Conservation (phyloP, 2,113 vertebrate genomes). For the Aphelocoma coerulescens region DNA sequence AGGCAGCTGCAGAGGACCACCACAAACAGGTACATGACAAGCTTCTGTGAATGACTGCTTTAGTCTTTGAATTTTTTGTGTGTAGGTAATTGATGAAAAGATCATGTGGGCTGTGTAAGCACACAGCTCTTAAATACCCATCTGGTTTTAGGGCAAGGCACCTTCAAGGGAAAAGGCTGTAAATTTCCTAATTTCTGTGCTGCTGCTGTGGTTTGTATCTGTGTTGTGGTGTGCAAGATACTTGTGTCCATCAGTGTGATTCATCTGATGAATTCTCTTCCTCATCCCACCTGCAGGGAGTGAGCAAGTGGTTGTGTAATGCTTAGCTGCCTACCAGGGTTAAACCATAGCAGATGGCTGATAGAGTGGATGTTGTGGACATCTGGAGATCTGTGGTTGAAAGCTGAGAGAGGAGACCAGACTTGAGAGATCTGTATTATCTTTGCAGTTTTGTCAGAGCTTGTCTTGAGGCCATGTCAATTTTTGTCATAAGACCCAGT, state of each 20-base stretch:
- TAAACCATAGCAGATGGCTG: background rate
- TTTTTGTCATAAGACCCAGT: background rate
- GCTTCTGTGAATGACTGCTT: background rate
- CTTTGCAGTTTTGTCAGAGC: background rate
- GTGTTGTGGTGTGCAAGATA: background rate
- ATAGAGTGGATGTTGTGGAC: background rate
- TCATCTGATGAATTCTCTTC: background rate
- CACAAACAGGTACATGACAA: slow-evolving; percentile 77
- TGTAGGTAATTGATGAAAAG: background rate
- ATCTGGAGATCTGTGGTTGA: background rate
- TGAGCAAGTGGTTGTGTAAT: background rate
- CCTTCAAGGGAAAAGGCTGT: background rate
- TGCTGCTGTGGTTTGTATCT: background rate
- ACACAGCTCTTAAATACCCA: background rate
- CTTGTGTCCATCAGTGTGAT: background rate
- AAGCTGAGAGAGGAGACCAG: background rate
- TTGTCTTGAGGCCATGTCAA: background rate
- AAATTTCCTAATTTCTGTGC: background rate
- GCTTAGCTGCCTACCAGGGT: background rate
- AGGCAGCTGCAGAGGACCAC: slow-evolving; percentile 82
- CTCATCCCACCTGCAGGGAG: background rate
- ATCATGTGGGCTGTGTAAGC: background rate
- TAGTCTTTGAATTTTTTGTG: background rate
- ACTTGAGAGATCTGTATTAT: background rate
- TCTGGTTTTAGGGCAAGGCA: background rate